Evolutionary conservation across 92 coral and sea anemone genomes (phyloP).

Genomic region (Micromussa lordhowensis): DNA sequence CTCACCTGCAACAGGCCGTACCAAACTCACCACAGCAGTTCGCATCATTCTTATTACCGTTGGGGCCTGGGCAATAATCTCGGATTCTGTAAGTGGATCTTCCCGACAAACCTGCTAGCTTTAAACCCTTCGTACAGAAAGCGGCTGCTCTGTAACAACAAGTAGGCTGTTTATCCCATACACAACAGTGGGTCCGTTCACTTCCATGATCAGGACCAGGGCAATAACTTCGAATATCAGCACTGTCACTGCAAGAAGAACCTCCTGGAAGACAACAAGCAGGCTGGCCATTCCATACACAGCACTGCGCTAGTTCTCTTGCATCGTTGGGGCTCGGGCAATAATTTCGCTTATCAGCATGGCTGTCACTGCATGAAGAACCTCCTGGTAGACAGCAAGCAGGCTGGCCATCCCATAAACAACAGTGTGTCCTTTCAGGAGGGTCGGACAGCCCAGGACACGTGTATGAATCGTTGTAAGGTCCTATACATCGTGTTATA

Average conservation of each 20-base stretch:
- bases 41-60: neutral
- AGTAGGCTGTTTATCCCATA: too few species aligned
- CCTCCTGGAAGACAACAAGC: neutral
- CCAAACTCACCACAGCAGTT: neutral
- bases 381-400: neutral
- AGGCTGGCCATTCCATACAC: neutral
- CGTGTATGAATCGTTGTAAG: neutral
- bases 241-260: neutral
- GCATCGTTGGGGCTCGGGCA: neutral
- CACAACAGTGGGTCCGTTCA: neutral
- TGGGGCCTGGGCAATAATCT: neutral
- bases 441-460: neutral
- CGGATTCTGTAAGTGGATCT: neutral
- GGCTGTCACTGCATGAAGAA: neutral
- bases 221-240: neutral
- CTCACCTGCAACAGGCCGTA: neutral
- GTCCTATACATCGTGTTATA: neutral
- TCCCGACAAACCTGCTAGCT: constrained; percentile 21
- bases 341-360: neutral
- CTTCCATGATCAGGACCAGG: neutral
- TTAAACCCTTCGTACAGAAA: constrained; percentile 22
- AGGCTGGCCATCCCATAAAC: neutral
- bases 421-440: neutral
- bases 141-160: neutral
- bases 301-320: neutral